Evolutionary conservation across 64 coral and sea anemone genomes (phyloP).

Genomic region (Acropora yongei): DNA sequence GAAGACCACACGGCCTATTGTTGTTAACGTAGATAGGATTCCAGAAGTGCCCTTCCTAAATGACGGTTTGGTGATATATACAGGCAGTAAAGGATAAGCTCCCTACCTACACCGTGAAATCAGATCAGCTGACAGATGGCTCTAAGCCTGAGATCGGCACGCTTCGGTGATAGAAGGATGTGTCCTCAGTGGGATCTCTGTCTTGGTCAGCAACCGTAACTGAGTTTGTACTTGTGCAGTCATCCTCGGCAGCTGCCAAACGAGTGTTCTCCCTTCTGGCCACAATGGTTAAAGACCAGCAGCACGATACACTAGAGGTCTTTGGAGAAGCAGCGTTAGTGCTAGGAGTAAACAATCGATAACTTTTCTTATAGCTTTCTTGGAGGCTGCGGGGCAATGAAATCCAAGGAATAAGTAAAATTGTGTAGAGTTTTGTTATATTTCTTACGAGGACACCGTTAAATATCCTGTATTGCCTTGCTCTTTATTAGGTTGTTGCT

Average conservation of each 20-base stretch:
- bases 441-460: too few relatives aligned
- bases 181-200: not conserved
- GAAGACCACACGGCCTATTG: not conserved
- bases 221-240: not conserved
- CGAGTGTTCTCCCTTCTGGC: not conserved
- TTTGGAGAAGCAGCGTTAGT: too few relatives aligned
- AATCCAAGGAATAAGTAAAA: too few relatives aligned
- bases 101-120: not conserved
- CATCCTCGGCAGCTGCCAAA: not conserved
- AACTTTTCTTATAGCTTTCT: too few relatives aligned
- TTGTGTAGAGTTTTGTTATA: too few relatives aligned
- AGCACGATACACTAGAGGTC: not conserved
- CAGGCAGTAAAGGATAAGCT: not conserved
- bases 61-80: not conserved
- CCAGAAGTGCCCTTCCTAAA: constrained; percentile 30
- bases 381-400: too few relatives aligned
- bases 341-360: not conserved
- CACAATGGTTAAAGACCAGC: not conserved
- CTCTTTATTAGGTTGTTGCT: too few relatives aligned
- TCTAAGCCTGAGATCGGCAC: not conserved
- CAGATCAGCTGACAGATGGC: not conserved
- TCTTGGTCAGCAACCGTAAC: not conserved
- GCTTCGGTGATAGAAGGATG: not conserved
- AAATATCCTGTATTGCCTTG: too few relatives aligned
- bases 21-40: constrained; percentile 40